Base-by-base conservation (phyloP, 2,797 vertebrate species). In the Macroramphosus scolopax region DNA sequence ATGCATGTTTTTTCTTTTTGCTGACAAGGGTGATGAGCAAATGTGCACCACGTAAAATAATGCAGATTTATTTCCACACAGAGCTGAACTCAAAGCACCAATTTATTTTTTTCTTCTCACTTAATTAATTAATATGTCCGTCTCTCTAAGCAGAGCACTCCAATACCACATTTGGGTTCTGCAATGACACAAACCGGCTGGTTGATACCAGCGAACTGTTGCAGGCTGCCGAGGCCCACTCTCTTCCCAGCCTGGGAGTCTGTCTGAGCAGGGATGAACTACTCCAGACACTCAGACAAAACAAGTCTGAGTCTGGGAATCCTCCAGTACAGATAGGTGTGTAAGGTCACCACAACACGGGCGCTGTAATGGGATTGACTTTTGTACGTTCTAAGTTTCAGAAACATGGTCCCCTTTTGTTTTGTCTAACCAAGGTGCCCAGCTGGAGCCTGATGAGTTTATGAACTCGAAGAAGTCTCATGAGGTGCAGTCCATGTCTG, bases 391-490 rank as follows among this genome's bases (percentile, higher is more conserved):
- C 1, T 12, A 1, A 1, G 18, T 37, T 34, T 17, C 15, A 13
- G 24, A 39, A 14, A 37, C 5, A 1, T 7, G 1, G 8, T 2
- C 30, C 13, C 30, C 15, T n/a, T 30, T 13, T 26, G 1, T 31
- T 45, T 47, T 41, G 20, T 51, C 17, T 38, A 9, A 73, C 49
- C 50, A 44, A 92, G 88, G 40, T 67, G 46, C 66, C 72, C 81
- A 48, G 63, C 16, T 93, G 38, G 90, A 89, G 74, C 77, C 87
- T 0, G 89, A 92, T 60, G 92, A 95, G 57, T 99, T 99, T 64
- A 98, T 99, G 96, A 98, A 92, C 81, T 88, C 76, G 37, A 98
- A 99, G 80, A 99, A 99, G 58, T 95, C 96, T n/a, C 96, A 99
- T 67, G 97, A 99, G 87, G 97, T 99, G 45, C 89, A 91, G 51